Percentiles rank a stretch among this genome's conserved stretches.
Evolutionary conservation across 2,888 invertebrate genomes (phyloP).

Genomic region (Pocota personata): DNA sequence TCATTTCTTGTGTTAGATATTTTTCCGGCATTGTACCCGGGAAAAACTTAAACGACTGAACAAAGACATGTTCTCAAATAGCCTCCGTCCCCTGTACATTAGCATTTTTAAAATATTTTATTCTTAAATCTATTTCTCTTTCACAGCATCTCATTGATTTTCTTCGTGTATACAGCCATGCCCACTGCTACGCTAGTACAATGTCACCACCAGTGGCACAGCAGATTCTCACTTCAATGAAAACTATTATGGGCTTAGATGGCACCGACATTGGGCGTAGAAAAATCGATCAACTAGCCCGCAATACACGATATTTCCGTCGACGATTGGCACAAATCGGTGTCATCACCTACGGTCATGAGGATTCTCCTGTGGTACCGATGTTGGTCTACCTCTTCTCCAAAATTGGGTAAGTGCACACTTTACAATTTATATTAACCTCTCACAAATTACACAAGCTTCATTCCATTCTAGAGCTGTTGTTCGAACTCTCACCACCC

Average conservation of each 20-base stretch:
- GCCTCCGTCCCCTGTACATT: no score
- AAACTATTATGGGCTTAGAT: slow-evolving; percentile 92
- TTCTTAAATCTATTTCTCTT: not conserved
- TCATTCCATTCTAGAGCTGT: slow-evolving; percentile 86
- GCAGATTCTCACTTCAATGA: slow-evolving; percentile 95
- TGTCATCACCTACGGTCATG: slow-evolving; percentile 95
- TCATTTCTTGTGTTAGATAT: no score
- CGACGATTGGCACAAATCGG: slow-evolving; percentile 92
- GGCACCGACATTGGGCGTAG: slow-evolving; percentile 88
- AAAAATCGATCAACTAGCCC: slow-evolving; percentile 88
- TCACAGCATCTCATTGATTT: slow-evolving; percentile 89
- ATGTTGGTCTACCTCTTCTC: slow-evolving; percentile 97
- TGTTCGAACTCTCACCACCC: slow-evolving; percentile 91
- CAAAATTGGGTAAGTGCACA: slow-evolving; percentile 91
- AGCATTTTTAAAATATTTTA: not conserved
- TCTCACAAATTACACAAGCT: slow-evolving; percentile 24
- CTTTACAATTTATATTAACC: not conserved
- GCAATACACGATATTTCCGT: slow-evolving; percentile 93
- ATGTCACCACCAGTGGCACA: slow-evolving; percentile 96
- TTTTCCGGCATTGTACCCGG: no score
- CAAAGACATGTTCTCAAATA: no score
- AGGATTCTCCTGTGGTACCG: slow-evolving; percentile 98
- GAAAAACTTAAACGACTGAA: no score
- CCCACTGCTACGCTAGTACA: slow-evolving; percentile 92
- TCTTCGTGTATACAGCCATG: slow-evolving; percentile 91